Percentiles rank a stretch among this genome's conserved stretches.
These are phyloP conservation scores for Drosophila nigricruria DNA, from an alignment of 2,888 invertebrate species.

Conservation along the genomic window DNA sequence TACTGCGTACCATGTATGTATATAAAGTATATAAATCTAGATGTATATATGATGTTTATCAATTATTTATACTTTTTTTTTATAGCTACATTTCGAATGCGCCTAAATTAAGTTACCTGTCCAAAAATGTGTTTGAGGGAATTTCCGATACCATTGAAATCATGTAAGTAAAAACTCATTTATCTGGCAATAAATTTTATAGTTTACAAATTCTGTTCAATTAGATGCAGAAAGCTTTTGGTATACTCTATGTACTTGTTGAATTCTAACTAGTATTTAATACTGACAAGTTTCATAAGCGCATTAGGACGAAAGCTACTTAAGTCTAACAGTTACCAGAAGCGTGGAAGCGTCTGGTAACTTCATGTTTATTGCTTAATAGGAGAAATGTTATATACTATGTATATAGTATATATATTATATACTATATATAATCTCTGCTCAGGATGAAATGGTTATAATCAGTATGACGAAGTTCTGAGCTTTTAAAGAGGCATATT, in stretches of 20 bases:
- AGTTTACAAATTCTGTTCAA: neutral
- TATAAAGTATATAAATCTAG: neutral
- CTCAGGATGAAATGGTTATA: neutral
- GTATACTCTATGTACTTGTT: neutral
- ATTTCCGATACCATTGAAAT: slow-evolving; percentile 86
- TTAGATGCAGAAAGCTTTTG: neutral
- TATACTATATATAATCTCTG: neutral
- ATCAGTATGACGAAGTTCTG: no score
- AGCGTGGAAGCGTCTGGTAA: neutral
- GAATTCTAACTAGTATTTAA: neutral
- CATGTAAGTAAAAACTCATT: slow-evolving; percentile 86
- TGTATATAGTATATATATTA: no score
- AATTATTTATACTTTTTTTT: neutral
- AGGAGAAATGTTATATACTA: no score
- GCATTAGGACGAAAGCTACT: neutral
- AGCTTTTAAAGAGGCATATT: neutral
- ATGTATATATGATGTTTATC: neutral
- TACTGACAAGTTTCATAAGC: neutral
- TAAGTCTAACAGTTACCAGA: neutral
- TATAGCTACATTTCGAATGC: slow-evolving; percentile 89
- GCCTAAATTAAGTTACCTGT: slow-evolving; percentile 87
- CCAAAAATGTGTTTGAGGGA: slow-evolving; percentile 83
- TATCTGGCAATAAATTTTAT: neutral
- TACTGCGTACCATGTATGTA: slow-evolving; percentile 81
- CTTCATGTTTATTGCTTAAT: neutral